Evolutionary conservation across 2,113 vertebrate genomes (phyloP).

Genomic region (Brachirus orientalis): DNA sequence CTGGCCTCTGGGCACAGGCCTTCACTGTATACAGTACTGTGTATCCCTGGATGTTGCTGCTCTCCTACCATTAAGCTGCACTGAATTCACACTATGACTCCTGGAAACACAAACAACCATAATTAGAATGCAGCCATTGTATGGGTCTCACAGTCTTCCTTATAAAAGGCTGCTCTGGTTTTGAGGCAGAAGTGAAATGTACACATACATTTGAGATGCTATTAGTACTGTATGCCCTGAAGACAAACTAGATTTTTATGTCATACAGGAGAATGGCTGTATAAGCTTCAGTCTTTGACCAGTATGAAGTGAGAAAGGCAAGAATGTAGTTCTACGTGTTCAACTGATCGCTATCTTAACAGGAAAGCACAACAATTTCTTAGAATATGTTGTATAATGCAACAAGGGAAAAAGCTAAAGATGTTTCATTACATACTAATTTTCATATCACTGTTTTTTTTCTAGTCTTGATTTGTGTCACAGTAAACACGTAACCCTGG

Average conservation of each 20-base stretch:
- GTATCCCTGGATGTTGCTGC: conserved; percentile 25
- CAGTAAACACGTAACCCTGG: too few relatives aligned
- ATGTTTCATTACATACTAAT: not conserved
- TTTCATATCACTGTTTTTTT: not conserved
- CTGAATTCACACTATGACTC: conserved; percentile 27
- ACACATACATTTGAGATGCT: conserved; percentile 2
- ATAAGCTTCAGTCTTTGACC: not conserved
- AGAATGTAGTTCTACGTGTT: too few relatives aligned
- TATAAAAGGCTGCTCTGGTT: conserved; percentile 41
- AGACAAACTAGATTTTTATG: conserved; percentile 9
- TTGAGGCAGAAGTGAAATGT: conserved; percentile 41
- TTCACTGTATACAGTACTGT: conserved; percentile 28
- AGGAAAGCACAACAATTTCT: too few relatives aligned
- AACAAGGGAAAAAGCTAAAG: conserved; percentile 4
- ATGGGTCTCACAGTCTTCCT: not conserved
- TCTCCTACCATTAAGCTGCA: conserved; percentile 23
- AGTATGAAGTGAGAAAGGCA: too few relatives aligned
- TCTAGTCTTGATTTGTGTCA: too few relatives aligned
- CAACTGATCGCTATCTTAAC: too few relatives aligned
- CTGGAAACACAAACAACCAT: conserved; percentile 42
- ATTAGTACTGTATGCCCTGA: conserved; percentile 14
- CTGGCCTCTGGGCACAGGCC: conserved; percentile 25
- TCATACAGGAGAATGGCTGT: conserved; percentile 2
- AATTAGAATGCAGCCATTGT: conserved; percentile 25
- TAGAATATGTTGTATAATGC: not conserved